Evolutionary conservation across 2,797 vertebrate genomes (phyloP), one percentile per base, ranked within the genome.

Genomic region (Psittacula derbiana): DNA sequence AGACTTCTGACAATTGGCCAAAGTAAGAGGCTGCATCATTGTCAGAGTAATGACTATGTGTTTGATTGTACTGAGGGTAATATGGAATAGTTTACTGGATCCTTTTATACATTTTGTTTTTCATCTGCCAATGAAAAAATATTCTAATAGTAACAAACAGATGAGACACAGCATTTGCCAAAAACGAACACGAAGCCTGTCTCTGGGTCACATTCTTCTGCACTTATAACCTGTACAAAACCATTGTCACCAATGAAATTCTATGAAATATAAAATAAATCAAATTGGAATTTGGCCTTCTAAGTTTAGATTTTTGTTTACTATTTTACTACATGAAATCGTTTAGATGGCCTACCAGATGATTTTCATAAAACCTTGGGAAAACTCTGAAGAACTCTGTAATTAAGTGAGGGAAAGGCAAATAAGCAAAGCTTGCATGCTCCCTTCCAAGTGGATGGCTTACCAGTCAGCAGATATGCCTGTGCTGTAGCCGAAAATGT

Each of bases 121-220:
- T 95, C 85, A 93, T 95, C 86, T 95, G 84, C 92, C 91, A 94
- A 14, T 23, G 70, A 89, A 96, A 74, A 93, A 92, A 86, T 69
- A 60, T 84, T 95, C 65, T 86, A 85, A 84, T 88, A 90, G 81
- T 66, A 86, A 93, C 90, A 91, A 92, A 79, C 96, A 97, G 96
- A 97, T 97, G 93, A 90, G 90, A 89, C 41, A 40, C 47, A 80
- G 41, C 62, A 23, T 80, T 94, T 93, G 89, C 91, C 95, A 97
- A 74, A 95, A 93, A 94, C 40, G 60, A 96, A 61, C 57, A 66
- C 18, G 6, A 90, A 92, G 74, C 46, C n/a, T 86, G 64, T 88
- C 73, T 88, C 78, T 91, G 67, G 75, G 75, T 89, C 60, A 50
- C 80, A 93, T 96, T 90, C 87, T 91, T 95, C 60, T 91, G 73